A percentile compares a stretch with the other conserved stretches of the same genome.
Conservation (phyloP, 2,888 invertebrate species). For the Metacarcinus magister region DNA sequence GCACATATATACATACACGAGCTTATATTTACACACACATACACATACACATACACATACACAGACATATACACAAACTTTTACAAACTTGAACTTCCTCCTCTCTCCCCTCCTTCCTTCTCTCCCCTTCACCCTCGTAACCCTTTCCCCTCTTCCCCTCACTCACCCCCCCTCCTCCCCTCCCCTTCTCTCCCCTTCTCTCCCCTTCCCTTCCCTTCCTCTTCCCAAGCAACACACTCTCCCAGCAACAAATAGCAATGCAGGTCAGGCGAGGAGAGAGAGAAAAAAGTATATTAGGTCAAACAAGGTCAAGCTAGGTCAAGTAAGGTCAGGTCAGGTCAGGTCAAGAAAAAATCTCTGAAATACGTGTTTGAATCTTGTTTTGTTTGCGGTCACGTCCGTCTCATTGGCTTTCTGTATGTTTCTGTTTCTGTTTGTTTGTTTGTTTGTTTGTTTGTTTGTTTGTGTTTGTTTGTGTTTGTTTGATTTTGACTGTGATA, state of each 20-base stretch:
- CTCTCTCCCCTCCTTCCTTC: neutral
- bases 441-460: neutral
- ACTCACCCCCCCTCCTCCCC: neutral
- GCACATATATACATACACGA: too few species aligned
- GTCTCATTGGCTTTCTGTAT: neutral
- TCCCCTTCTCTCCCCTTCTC: too few species aligned
- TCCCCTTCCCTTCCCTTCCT: neutral
- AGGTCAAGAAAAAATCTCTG: neutral
- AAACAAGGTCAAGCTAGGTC: neutral
- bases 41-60: constrained; percentile 42
- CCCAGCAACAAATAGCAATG: neutral
- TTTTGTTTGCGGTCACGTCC: neutral
- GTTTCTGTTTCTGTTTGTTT: neutral
- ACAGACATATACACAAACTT: neutral
- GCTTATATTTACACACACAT: neutral
- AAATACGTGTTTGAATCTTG: neutral
- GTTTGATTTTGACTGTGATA: too few species aligned
- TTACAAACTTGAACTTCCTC: neutral
- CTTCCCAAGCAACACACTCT: neutral
- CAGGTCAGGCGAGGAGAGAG: neutral
- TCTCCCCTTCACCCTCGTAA: neutral
- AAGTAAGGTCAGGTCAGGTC: neutral
- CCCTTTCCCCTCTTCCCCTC: neutral
- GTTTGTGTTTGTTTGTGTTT: neutral
- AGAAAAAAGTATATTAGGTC: neutral